phyloP scores from a whole-genome alignment of 1,140 invertebrate species.

The Magallana angulata region DNA sequence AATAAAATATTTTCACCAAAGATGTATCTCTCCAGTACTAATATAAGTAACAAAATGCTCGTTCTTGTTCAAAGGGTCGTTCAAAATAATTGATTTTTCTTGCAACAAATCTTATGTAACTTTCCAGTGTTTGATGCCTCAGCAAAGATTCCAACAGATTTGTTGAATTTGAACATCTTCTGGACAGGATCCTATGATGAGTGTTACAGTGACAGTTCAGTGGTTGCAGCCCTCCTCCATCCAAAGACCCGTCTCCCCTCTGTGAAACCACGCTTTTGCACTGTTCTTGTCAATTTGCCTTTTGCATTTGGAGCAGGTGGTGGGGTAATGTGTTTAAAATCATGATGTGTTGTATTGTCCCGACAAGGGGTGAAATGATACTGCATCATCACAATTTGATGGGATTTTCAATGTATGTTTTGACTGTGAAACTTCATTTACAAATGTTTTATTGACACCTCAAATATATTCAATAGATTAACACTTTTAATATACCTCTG shows the following conservation, averaged over 20 bases:
- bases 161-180: neutral
- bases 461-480: too few species aligned
- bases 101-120: neutral
- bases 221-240: neutral
- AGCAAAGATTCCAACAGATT: constrained; percentile 36
- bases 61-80: too few species aligned
- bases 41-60: neutral
- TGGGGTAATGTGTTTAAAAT: neutral
- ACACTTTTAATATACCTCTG: too few species aligned
- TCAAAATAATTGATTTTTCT: neutral
- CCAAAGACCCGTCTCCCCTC: neutral
- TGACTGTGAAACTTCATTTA: too few species aligned
- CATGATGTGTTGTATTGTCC: too few species aligned
- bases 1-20: too few species aligned
- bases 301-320: neutral
- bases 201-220: neutral
- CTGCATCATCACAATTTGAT: too few species aligned
- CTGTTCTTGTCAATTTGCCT: neutral
- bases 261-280: neutral
- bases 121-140: constrained; percentile 37
- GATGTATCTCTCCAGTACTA: too few species aligned
- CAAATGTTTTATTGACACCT: too few species aligned
- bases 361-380: too few species aligned
- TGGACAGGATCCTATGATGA: constrained; percentile 32
- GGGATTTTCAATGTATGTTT: too few species aligned